Percentiles rank a stretch among this genome's conserved stretches.
Evolutionary conservation across 2,797 vertebrate species (phyloP).

Genomic region (Anas bahamensis): DNA sequence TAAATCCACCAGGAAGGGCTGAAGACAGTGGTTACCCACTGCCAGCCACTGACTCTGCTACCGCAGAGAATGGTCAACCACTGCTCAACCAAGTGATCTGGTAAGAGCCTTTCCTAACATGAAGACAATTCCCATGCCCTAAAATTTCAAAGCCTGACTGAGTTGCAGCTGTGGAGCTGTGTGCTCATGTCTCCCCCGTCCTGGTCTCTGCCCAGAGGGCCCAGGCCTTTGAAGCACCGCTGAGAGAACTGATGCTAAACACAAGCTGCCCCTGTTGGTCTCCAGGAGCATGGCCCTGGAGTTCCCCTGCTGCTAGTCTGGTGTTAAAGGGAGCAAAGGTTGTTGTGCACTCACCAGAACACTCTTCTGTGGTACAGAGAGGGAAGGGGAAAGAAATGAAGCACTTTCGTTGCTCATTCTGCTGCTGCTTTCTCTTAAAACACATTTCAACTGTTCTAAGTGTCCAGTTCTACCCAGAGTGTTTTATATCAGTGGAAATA

Average conservation of each 20-base stretch:
- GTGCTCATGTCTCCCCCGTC: background rate
- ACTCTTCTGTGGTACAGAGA: background rate
- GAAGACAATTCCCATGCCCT: background rate
- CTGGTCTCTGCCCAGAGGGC: background rate
- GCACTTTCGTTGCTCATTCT: background rate
- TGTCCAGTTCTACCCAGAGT: background rate
- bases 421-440: background rate
- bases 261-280: background rate
- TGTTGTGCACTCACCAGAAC: background rate
- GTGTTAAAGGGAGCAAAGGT: background rate
- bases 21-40: background rate
- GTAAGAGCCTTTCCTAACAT: background rate
- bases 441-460: background rate
- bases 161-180: background rate
- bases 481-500: background rate
- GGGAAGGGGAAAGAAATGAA: background rate
- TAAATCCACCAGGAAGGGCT: background rate
- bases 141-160: background rate
- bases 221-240: background rate
- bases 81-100: background rate
- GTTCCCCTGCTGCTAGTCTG: background rate
- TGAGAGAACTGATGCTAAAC: background rate
- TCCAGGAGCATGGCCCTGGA: background rate
- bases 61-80: background rate
- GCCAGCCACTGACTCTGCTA: background rate